These are phyloP conservation scores for Homarus americanus DNA, from an alignment of 1,140 invertebrate genomes.

Conservation along the genomic window DNA sequence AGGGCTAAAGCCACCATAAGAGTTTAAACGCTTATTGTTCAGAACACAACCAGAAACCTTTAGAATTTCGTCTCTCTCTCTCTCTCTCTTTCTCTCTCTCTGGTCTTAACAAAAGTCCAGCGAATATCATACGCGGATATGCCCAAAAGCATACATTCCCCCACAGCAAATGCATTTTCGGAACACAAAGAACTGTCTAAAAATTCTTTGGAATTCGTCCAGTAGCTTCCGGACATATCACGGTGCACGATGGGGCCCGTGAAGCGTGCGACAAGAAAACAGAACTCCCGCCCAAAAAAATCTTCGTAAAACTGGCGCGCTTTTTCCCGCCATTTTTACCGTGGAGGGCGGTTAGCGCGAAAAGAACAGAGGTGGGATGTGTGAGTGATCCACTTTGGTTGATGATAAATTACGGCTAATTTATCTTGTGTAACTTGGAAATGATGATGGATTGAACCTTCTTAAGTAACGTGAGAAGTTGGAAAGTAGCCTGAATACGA, in stretches of 20 bases:
- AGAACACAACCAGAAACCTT: not conserved
- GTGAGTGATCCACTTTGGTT: conserved; percentile 53
- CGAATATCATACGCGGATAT: not conserved
- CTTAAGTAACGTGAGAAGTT: not conserved
- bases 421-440: conserved; percentile 25
- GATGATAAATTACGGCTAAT: conserved; percentile 52
- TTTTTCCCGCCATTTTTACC: conserved; percentile 59
- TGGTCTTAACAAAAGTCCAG: not conserved
- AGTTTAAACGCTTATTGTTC: not conserved
- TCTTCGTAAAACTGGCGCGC: conserved; percentile 32
- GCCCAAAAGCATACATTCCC: conserved; percentile 30
- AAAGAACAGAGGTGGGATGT: conserved; percentile 58
- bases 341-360: conserved; percentile 38
- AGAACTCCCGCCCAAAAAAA: conserved; percentile 44
- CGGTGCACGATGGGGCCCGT: conserved; percentile 49
- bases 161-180: conserved; percentile 35
- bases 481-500: not conserved
- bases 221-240: conserved; percentile 68
- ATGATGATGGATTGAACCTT: conserved; percentile 33
- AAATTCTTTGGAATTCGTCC: conserved; percentile 58
- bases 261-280: conserved; percentile 66
- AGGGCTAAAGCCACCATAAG: not conserved
- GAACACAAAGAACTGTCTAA: conserved; percentile 47
- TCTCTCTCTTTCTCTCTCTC: not conserved
- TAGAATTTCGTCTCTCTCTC: not conserved